Evolutionary conservation across 2,888 invertebrate species (phyloP).

Genomic region (Anthoptus insignis): DNA sequence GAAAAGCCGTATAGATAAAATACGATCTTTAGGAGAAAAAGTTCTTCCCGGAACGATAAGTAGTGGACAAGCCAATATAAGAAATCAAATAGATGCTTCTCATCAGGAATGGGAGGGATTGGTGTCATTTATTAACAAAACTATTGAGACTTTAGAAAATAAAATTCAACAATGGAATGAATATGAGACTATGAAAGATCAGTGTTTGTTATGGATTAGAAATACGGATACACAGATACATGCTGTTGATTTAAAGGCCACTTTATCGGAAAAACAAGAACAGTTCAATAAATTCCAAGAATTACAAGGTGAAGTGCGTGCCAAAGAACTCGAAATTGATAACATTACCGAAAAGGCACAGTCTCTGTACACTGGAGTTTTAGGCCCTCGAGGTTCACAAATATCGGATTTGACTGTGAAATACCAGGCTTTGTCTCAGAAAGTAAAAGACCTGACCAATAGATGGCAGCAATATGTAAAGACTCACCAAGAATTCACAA

Average conservation of each 20-base stretch:
- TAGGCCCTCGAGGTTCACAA: slow-evolving; percentile 92
- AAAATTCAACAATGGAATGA: slow-evolving; percentile 97
- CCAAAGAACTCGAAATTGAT: slow-evolving; percentile 97
- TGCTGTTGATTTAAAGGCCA: slow-evolving; percentile 95
- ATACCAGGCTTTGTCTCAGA: slow-evolving; percentile 96
- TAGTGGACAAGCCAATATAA: slow-evolving; percentile 94
- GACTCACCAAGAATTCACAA: slow-evolving; percentile 95
- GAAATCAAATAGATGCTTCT: slow-evolving; percentile 95
- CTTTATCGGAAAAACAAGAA: slow-evolving; percentile 93
- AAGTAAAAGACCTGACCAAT: slow-evolving; percentile 96
- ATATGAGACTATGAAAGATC: slow-evolving; percentile 95
- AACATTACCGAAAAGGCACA: slow-evolving; percentile 97
- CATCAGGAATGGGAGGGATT: slow-evolving; percentile 97
- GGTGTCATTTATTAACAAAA: slow-evolving; percentile 91
- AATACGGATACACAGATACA: slow-evolving; percentile 96
- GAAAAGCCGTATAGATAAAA: slow-evolving; percentile 93
- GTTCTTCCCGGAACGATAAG: slow-evolving; percentile 96
- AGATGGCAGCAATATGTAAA: slow-evolving; percentile 98
- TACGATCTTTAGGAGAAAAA: slow-evolving; percentile 94
- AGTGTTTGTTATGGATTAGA: slow-evolving; percentile 95
- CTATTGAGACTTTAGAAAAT: slow-evolving; percentile 92
- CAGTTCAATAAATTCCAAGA: slow-evolving; percentile 93
- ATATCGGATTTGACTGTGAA: slow-evolving; percentile 97
- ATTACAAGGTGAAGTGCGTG: slow-evolving; percentile 95
- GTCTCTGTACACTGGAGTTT: slow-evolving; percentile 91